These are phyloP conservation scores for Epirrhoe tristata DNA, from an alignment of 2,888 invertebrate species.

Conservation along the genomic window DNA sequence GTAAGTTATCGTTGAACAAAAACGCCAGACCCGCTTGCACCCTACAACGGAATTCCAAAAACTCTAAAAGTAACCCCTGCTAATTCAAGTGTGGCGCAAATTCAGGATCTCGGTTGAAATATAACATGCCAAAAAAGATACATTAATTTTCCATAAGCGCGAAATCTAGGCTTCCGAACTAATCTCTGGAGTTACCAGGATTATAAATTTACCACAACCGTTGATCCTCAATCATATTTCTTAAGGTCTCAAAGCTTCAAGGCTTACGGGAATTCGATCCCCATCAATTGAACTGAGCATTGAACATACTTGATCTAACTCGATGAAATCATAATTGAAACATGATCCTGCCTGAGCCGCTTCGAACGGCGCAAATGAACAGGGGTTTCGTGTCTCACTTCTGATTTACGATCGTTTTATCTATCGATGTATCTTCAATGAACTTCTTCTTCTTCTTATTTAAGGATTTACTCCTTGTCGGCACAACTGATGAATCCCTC, in stretches of 20 bases:
- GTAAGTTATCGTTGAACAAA: no score
- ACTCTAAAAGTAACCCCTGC: no score
- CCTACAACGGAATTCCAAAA: no score
- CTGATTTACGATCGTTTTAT: background rate
- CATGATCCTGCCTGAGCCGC: conserved; percentile 54
- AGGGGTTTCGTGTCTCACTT: conserved; percentile 51
- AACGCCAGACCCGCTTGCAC: no score
- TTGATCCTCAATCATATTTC: background rate
- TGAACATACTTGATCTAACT: conserved; percentile 44
- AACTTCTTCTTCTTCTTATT: no score
- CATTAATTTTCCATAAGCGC: background rate
- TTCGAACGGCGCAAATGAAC: conserved; percentile 67
- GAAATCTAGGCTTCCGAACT: background rate
- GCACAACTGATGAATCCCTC: no score
- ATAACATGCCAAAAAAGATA: no score
- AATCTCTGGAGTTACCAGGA: background rate
- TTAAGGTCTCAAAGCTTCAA: conserved; percentile 16
- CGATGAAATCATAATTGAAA: conserved; percentile 69
- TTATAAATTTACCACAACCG: background rate
- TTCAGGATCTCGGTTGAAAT: no score
- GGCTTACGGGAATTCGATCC: conserved; percentile 26
- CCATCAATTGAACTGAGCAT: conserved; percentile 38
- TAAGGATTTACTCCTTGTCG: no score
- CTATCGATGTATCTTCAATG: background rate
- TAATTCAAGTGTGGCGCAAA: no score